A percentile compares a stretch with the other conserved stretches of the same genome.
Conservation (phyloP, 1,140 invertebrate species). For the Laodelphax striatellus region DNA sequence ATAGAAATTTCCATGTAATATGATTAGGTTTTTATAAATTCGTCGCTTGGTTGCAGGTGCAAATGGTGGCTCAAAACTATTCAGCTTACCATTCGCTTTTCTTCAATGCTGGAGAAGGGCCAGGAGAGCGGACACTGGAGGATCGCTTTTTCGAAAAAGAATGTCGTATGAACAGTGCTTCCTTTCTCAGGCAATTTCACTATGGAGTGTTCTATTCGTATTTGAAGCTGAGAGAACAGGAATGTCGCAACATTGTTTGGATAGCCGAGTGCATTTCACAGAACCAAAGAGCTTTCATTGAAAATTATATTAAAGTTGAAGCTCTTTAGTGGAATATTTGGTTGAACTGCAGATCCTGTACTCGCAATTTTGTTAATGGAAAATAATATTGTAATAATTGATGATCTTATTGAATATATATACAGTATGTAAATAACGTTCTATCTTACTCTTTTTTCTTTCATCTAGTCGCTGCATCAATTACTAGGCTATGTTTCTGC, state of each 20-base stretch:
- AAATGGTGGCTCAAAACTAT: too few species aligned
- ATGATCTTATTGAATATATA: too few species aligned
- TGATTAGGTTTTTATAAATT: constrained; percentile 21
- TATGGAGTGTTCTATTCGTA: constrained; percentile 99
- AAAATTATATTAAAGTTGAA: constrained; percentile 79
- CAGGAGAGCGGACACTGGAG: constrained; percentile 96
- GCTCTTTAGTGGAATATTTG: too few species aligned
- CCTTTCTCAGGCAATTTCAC: constrained; percentile 98
- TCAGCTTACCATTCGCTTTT: constrained; percentile 89
- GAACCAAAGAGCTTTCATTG: constrained; percentile 96
- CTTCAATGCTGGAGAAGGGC: constrained; percentile 92
- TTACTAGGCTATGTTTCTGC: too few species aligned
- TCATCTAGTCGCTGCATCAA: too few species aligned
- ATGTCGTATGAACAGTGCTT: constrained; percentile 89
- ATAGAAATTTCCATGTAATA: too few species aligned
- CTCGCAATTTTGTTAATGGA: too few species aligned
- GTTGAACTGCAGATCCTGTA: too few species aligned
- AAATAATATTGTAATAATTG: too few species aligned
- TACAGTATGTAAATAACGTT: too few species aligned
- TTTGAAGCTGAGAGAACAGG: constrained; percentile 97
- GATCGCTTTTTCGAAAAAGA: constrained; percentile 99
- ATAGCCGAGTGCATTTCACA: constrained; percentile 98
- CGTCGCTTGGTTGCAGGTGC: too few species aligned
- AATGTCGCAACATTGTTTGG: constrained; percentile 98
- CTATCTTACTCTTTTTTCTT: too few species aligned